Evolutionary conservation across 1,140 invertebrate genomes (phyloP), one percentile per base, ranked within the genome.

Genomic region (Drosophila baimaii): DNA sequence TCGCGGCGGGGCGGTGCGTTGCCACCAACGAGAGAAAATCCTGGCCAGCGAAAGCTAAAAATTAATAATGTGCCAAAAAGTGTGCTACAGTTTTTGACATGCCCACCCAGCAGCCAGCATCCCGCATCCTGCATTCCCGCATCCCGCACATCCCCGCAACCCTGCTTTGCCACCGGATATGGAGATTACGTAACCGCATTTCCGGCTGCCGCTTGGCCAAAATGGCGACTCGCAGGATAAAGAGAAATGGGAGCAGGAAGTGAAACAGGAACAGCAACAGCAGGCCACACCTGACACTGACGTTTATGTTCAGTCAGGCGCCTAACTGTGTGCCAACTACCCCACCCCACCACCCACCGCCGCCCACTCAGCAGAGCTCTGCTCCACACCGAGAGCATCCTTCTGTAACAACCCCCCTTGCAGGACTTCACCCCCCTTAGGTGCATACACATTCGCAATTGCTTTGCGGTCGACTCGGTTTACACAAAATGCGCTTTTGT

Each of bases 401-500:
- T 44, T 6, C 17, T 23, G 31, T 33, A 41, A 17, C n/a, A 12
- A 15, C 13, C 47, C 47, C 21, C 27, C 37, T 47, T 21, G 12
- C 57, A 31, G 44, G 23, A 51, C 29, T 63, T 51, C 17, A 25
- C n/a, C 37, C 33, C 44, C 61, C 29, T 17, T 51, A 19, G 47
- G 52, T 55, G 51, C 68, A 61, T 73, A 63, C 70, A 79, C 75
- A 88, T 73, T 82, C 79, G 73, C 83, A 82, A 86, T 88, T 88
- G 83, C 82, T 66, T 88, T 86, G 83, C 76, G 83, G 83, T 86
- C 62, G 70, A 82, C 54, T 88, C 79, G 79, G 79, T 79, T 88
- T 88, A 85, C 75, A 82, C 83, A 82, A 86, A 85, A 85, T 85
- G 83, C 73, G 83, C 82, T 81, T 85, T 75, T 85, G 83, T 79